A percentile compares a stretch with the other conserved stretches of the same genome.
phyloP scores from a whole-genome alignment of 2,113 vertebrate genomes.

The Fregetta grallaria region DNA sequence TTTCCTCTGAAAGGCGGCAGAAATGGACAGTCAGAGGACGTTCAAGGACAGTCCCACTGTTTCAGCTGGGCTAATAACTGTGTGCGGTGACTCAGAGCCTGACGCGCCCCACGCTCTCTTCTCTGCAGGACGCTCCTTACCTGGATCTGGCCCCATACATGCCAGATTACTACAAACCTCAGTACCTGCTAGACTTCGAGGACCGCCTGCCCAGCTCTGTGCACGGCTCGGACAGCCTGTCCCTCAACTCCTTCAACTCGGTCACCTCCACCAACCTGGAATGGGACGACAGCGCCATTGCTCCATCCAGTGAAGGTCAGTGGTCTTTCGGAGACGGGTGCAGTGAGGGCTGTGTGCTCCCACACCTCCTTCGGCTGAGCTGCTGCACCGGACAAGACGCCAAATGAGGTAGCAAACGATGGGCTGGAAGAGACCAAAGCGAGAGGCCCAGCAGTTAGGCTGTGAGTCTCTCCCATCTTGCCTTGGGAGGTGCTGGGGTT shows the following conservation, averaged over 20 bases:
- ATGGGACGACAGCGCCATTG: conserved; percentile 97
- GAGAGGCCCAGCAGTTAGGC: neutral
- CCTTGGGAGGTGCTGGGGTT: neutral
- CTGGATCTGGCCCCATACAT: conserved; percentile 97
- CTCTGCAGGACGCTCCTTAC: conserved; percentile 90
- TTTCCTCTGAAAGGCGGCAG: neutral
- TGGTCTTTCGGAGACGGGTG: neutral
- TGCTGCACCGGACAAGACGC: accelerated
- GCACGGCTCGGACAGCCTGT: conserved; percentile 88
- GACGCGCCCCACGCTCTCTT: neutral
- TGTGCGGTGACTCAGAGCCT: neutral
- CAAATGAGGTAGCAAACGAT: neutral
- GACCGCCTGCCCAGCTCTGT: conserved; percentile 89
- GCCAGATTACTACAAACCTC: conserved; percentile 98
- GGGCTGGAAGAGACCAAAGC: neutral
- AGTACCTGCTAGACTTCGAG: conserved; percentile 95
- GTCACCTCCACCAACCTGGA: conserved; percentile 97
- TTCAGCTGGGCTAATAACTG: neutral
- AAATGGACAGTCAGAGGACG: neutral
- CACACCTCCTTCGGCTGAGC: neutral
- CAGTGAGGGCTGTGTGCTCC: neutral
- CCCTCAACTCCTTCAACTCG: conserved; percentile 95
- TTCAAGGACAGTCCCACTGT: accelerated
- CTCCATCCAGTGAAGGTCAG: conserved; percentile 97
- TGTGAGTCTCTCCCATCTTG: neutral